Conservation (phyloP, 2,113 vertebrate genomes). For the Trichechus manatus region DNA sequence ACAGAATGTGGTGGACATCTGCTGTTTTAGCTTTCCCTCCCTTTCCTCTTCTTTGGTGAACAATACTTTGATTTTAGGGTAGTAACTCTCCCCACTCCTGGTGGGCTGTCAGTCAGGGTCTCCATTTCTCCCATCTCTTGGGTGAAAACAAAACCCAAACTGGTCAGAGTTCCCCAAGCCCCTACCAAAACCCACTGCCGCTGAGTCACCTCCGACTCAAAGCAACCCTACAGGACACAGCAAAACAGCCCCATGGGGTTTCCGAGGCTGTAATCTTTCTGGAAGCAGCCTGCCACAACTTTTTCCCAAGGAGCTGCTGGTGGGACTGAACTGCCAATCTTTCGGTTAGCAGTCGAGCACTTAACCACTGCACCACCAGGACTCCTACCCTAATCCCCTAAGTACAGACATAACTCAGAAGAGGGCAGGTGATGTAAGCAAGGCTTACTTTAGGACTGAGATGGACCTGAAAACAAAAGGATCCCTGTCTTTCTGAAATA, state of each 20-base stretch:
- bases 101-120: not conserved
- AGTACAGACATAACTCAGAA: not conserved
- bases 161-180: not conserved
- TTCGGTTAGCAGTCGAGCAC: not conserved
- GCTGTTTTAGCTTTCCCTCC: not conserved
- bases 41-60: not conserved
- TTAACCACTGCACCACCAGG: not conserved
- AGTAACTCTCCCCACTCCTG: not conserved
- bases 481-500: not conserved
- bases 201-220: not conserved
- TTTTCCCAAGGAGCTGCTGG: not conserved
- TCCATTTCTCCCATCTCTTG: not conserved
- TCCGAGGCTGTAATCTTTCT: not conserved
- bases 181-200: not conserved
- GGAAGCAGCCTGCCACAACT: not conserved
- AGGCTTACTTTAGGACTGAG: not conserved
- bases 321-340: not conserved
- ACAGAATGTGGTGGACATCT: not conserved
- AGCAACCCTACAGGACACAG: not conserved
- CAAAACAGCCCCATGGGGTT: not conserved
- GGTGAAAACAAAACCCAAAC: not conserved
- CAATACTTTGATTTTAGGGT: not conserved
- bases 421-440: not conserved
- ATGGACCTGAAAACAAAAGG: not conserved
- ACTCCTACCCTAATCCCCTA: not conserved